Base-by-base conservation (phyloP, 2,797 vertebrate species). In the Clarias laeviceps region DNA sequence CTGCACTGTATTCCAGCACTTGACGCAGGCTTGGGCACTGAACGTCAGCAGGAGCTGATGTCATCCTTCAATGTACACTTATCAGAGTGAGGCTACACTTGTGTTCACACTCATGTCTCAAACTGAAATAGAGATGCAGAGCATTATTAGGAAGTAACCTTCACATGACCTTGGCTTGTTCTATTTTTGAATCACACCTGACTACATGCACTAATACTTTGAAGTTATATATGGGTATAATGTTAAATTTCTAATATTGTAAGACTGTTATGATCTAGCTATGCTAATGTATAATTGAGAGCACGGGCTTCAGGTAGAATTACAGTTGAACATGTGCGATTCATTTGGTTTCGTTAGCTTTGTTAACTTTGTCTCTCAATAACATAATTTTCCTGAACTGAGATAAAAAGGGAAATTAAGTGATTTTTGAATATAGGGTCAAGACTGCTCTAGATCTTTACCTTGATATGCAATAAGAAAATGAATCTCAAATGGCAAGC, bases 391-490 rank as follows among this genome's bases (percentile, higher is more conserved):
- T 82, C 5, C 34, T 70, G 45, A 84, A 80, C 88, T 89, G 83
- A 88, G 62, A 70, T 82, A 65, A 12, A 82, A 93, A 91, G 90
- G 91, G 91, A 93, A 89, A 61, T 54, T 80, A 0, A 82, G 79
- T 37, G 40, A n/a, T 65, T 84, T 85, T 89, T 14, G 32, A 86
- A 54, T 76, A 2, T 73, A 57, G n/a, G 29, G 57, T 54, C 22
- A 11, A 61, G 69, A 69, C 34, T 82, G 40, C 56, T 69, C 20
- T 11, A 68, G 37, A 82, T 27, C 27, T 66, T 4, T 68, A 59
- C 18, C 14, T 69, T 40, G 11, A 73, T 82, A 85, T 88, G 84
- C 84, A 85, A 62, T 50, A 29, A 62, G 20, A 77, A 82, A n/a
- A 62, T n/a, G 1, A 79, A 62, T 62, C 11, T 61, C 57, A 17